These are phyloP conservation scores for Lamproptera curius DNA, from an alignment of 2,888 invertebrate species.

Conservation along the genomic window DNA sequence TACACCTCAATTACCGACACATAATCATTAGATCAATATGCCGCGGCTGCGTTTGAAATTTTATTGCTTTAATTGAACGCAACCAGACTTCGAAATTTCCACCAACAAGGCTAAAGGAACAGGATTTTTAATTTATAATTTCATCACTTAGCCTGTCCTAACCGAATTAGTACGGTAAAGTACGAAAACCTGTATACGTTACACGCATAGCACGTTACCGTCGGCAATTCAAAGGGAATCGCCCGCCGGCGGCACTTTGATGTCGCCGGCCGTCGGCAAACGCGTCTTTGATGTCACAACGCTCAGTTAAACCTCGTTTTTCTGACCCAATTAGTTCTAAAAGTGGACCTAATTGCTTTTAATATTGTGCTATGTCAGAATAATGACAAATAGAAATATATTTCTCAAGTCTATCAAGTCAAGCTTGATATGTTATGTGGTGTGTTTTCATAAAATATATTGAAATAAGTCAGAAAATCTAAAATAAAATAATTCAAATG, in stretches of 20 bases:
- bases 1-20: conserved; percentile 1
- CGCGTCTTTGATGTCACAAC: conserved; percentile 35
- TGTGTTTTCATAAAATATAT: no score
- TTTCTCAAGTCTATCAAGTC: no score
- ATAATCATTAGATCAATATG: conserved; percentile 12
- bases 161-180: conserved; percentile 6
- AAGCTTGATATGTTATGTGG: no score
- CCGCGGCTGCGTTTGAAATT: neutral
- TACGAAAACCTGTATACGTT: conserved; percentile 6
- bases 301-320: conserved; percentile 36
- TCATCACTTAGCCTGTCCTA: conserved; percentile 4
- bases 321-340: conserved; percentile 38
- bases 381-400: no score
- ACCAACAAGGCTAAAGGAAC: conserved; percentile 6
- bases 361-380: conserved; percentile 8
- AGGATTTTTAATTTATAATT: conserved; percentile 16
- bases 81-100: conserved; percentile 3
- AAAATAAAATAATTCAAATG: no score
- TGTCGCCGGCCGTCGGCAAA: conserved; percentile 53
- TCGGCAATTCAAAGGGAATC: conserved; percentile 51
- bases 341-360: conserved; percentile 17
- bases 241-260: conserved; percentile 54
- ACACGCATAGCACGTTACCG: conserved; percentile 34
- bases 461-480: no score
- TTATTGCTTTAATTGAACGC: conserved; percentile 14